Base-by-base conservation (phyloP, 1,140 invertebrate genomes). In the Phymastichus coffea region DNA sequence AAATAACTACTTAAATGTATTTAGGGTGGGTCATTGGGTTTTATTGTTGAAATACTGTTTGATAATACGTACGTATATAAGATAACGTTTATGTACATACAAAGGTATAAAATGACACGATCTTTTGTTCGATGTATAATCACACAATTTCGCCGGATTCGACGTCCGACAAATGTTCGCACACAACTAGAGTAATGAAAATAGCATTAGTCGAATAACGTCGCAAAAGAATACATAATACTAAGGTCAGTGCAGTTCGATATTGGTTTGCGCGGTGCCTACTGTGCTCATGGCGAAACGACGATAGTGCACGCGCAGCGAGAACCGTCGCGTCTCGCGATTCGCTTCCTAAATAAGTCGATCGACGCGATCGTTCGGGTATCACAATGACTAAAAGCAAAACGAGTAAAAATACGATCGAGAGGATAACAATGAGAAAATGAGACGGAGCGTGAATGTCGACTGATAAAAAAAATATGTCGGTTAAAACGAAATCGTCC, bases 91-190 rank as follows among this genome's bases (percentile, higher is more conserved):
- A 49, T 43, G 43, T 65, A 57, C 63, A 62, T 64, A 67, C 51
- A 70, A 67, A 70, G 63, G 41, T 71, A 71, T 48, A 71, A 70
- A 67, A 66, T 57, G 40, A 63, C 22, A 41, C 14, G 9, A 37
- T 20, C 3, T 40, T 12, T 22, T 25, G n/a, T 28, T 28, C 8
- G 9, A 28, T 8, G 22, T 3, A 38, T 30, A 28, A 46, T 15
- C 22, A 19, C 20, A 57, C 15, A 19, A 57, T 22, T 54, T 37
- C n/a, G 26, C 40, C 28, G 37, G 28, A 58, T 12, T 19, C 17
- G 3, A 26, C 40, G 35, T 57, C 14, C 47, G 3, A 7, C n/a
- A 8, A 8, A 53, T 46, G 4, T 49, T 19, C 20, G 12, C n/a
- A 19, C 53, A 58, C 19, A 35, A 25, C 28, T 35, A 52, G n/a